Evolutionary conservation across 2,888 invertebrate genomes (phyloP), one percentile per base, ranked within the genome.

Genomic region (Harpalus rubripes): DNA sequence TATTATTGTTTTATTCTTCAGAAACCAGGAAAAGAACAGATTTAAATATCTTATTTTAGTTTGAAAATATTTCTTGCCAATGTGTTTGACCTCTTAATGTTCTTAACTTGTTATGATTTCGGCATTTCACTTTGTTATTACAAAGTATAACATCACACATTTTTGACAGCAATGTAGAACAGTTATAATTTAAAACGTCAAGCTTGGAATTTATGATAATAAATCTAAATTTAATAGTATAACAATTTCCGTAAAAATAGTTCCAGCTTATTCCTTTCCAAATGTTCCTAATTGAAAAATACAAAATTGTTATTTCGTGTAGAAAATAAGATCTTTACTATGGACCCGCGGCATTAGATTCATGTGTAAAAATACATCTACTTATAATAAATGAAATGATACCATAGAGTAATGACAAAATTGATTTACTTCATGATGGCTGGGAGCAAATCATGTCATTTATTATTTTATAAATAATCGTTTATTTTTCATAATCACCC

Each of bases 381-480:
- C 52, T 68, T 65, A n/a, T 15, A 58, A 39, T 80, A 80, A 61
- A 32, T 61, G 59, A 32, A 61, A 80, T 80, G 59, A 61, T 61
- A 80, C 78, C 26, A 78, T 56, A 7, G 44, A 81, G 44, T 81
- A 65, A 81, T 81, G 32, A 44, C 22, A 65, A 81, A 81, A 81
- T 81, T 81, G 81, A 81, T 81, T 81, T 81, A 52, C 39, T 52
- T 81, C 81, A 81, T 72, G 81, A 65, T 81, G 18, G 81, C 81
- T 72, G 8, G 15, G 12, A 72, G 72, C 68, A 39, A 81, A 68
- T 56, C 58, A 81, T 56, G 58, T 72, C 65, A 68, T 26, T 81
- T 81, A 61, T 80, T 61, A 80, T 80, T 80, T 58, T 61, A 80
- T 80, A 80, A 80, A 78, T 78, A 58, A 80, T 61, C 80, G 59